phyloP scores from a whole-genome alignment of 1,140 invertebrate genomes.

The Nylanderia fulva region DNA sequence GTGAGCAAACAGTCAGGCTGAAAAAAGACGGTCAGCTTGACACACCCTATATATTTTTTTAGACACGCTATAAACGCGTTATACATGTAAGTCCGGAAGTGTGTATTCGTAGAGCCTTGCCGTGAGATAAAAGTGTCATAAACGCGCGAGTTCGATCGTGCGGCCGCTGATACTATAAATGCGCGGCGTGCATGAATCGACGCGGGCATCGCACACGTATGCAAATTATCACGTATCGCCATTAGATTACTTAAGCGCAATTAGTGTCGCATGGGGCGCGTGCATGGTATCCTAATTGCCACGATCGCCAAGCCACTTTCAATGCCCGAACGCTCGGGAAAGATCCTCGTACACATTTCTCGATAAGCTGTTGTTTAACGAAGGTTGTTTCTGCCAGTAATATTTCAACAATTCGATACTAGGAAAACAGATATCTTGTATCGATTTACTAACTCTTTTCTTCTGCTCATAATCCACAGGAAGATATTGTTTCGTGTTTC shows the following conservation, averaged over 20 bases:
- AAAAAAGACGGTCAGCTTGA: background rate
- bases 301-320: constrained; percentile 21
- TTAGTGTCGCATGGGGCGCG: constrained; percentile 60
- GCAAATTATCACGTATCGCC: constrained; percentile 69
- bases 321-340: background rate
- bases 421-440: background rate
- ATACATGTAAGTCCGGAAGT: background rate
- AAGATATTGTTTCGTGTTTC: background rate
- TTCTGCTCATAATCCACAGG: background rate
- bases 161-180: constrained; percentile 57
- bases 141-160: constrained; percentile 49
- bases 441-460: background rate
- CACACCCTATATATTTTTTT: constrained; percentile 13
- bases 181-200: constrained; percentile 27
- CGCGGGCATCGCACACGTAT: constrained; percentile 57
- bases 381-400: background rate
- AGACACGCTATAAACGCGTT: constrained; percentile 34
- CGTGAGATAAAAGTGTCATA: constrained; percentile 57
- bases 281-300: constrained; percentile 64
- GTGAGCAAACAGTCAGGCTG: background rate
- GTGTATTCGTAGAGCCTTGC: background rate
- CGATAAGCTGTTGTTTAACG: constrained; percentile 10
- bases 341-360: background rate
- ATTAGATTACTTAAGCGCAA: constrained; percentile 73
- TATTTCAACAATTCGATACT: constrained; percentile 12